A percentile compares a stretch with the other conserved stretches of the same genome.
Conservation (phyloP, 30 jellyfish, hydroid and myxozoan genomes). For the Aurelia aurita region DNA sequence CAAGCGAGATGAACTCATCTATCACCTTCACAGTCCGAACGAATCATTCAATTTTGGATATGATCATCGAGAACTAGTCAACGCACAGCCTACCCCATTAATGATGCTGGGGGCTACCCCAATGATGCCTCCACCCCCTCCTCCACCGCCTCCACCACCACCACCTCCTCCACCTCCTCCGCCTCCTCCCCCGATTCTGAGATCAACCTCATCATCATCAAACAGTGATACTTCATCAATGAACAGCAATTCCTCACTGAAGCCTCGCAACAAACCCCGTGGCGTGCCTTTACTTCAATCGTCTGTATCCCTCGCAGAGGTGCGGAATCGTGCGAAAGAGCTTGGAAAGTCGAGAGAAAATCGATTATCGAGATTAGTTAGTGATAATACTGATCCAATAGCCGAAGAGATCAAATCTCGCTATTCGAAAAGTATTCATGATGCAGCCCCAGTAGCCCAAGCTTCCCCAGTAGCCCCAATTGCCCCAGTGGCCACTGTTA, state of each 20-base stretch:
- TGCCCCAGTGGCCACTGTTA: not conserved
- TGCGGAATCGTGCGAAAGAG: constrained; percentile 67
- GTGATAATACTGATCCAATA: constrained; percentile 50
- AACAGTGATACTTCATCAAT: not conserved
- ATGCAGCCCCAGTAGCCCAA: not conserved
- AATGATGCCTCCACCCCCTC: constrained; percentile 64
- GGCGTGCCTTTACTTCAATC: constrained; percentile 59
- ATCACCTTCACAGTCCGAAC: constrained; percentile 67
- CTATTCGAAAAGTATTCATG: not conserved
- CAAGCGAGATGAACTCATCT: constrained; percentile 65
- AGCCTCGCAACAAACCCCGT: constrained; percentile 9
- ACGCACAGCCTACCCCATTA: constrained; percentile 80
- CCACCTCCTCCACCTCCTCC: constrained; percentile 68
- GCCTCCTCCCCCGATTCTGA: constrained; percentile 39
- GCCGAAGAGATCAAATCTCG: constrained; percentile 63
- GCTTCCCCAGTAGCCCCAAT: not conserved
- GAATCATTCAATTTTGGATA: constrained; percentile 14
- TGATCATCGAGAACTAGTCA: constrained; percentile 69
- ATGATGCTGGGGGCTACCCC: constrained; percentile 62
- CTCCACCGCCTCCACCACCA: constrained; percentile 89
- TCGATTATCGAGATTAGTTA: constrained; percentile 29
- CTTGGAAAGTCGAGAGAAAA: constrained; percentile 69
- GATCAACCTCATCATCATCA: not conserved
- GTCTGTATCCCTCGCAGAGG: constrained; percentile 66
- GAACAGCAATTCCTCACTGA: constrained; percentile 7